Evolutionary conservation across 2,113 vertebrate genomes (phyloP).

Genomic region (Lampris megalopsis): DNA sequence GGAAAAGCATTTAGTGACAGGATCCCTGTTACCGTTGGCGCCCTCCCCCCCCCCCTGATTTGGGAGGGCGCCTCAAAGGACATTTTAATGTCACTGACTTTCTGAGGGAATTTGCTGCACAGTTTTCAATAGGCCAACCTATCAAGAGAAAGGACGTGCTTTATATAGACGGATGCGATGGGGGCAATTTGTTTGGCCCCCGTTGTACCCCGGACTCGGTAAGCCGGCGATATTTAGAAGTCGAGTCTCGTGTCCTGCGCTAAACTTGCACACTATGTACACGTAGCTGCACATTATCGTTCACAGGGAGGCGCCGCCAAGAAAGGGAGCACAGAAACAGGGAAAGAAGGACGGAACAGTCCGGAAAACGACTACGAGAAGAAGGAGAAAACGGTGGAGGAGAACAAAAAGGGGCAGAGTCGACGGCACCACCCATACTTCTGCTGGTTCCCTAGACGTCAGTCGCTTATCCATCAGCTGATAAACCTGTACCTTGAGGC

Average conservation of each 20-base stretch:
- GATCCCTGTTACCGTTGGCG: slow-evolving; percentile 99
- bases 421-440: no score
- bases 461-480: not conserved
- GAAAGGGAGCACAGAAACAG: slow-evolving; percentile 26
- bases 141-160: slow-evolving; percentile 97
- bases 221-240: slow-evolving; percentile 89
- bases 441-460: not conserved
- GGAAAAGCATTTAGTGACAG: slow-evolving; percentile 96
- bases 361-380: not conserved
- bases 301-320: slow-evolving; percentile 26
- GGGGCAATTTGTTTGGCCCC: slow-evolving; percentile 85
- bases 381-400: not conserved
- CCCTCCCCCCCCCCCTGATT: slow-evolving; percentile 86
- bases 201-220: slow-evolving; percentile 80
- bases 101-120: slow-evolving; percentile 97
- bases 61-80: slow-evolving; percentile 99
- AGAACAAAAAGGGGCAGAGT: not conserved
- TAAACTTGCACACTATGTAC: slow-evolving; percentile 47
- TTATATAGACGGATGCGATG: slow-evolving; percentile 88
- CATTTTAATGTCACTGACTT: slow-evolving; percentile 99
- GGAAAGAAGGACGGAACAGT: slow-evolving; percentile 29
- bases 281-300: slow-evolving; percentile 32
- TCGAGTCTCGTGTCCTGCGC: slow-evolving; percentile 81
- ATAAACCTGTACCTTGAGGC: not conserved
- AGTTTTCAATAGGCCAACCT: slow-evolving; percentile 91